These are phyloP conservation scores for Manduca sexta DNA, from an alignment of 1,140 invertebrate species.

Conservation along the genomic window DNA sequence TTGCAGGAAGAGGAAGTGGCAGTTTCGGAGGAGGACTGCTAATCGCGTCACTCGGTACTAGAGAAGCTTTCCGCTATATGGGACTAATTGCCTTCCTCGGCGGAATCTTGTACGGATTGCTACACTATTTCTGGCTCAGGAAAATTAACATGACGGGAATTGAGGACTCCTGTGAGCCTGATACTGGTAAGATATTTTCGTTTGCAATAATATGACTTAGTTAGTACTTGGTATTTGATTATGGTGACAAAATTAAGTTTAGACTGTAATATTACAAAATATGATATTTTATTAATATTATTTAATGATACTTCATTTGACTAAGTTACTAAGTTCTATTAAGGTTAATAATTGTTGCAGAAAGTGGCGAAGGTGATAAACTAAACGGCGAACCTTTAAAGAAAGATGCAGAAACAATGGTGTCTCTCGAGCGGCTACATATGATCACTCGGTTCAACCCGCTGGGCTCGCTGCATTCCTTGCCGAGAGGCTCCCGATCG, in stretches of 20 bases:
- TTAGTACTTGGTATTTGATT: background rate
- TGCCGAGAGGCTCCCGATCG: slow-evolving; percentile 75
- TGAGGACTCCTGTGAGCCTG: slow-evolving; percentile 40
- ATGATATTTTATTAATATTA: no score
- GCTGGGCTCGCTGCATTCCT: slow-evolving; percentile 79
- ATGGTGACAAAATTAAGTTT: no score
- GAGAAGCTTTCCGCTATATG: slow-evolving; percentile 84
- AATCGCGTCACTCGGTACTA: slow-evolving; percentile 81
- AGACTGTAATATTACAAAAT: no score
- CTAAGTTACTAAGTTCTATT: no score
- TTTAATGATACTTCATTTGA: no score
- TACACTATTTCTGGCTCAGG: slow-evolving; percentile 82
- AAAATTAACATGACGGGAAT: slow-evolving; percentile 73
- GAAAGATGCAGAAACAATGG: slow-evolving; percentile 78
- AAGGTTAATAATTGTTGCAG: slow-evolving; percentile 23
- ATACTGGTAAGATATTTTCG: slow-evolving; percentile 39
- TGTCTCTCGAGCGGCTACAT: slow-evolving; percentile 79
- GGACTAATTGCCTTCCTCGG: slow-evolving; percentile 79
- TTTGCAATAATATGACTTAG: background rate
- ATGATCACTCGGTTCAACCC: slow-evolving; percentile 83
- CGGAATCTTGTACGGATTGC: slow-evolving; percentile 79
- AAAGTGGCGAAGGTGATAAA: slow-evolving; percentile 76
- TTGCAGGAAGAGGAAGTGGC: slow-evolving; percentile 81
- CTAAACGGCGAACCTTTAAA: slow-evolving; percentile 74
- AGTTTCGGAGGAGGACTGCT: slow-evolving; percentile 86